Conservation (phyloP, 2,888 invertebrate species). For the Catocala nupta region DNA sequence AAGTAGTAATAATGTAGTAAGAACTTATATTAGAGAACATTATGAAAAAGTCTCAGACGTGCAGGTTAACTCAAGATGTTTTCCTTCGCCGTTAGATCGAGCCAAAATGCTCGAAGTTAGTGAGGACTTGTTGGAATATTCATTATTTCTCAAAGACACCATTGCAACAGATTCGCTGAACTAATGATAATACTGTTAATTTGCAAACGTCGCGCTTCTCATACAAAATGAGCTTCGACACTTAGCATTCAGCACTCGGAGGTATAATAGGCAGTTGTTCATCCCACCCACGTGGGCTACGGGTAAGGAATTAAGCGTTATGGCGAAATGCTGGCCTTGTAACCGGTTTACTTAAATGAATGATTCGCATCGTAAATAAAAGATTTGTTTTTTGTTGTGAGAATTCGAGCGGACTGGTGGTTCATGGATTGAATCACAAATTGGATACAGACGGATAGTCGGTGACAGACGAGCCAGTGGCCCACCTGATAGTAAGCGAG, state of each 20-base stretch:
- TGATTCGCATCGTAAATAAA: slow-evolving; percentile 2
- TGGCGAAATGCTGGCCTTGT: slow-evolving; percentile 33
- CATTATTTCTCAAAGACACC: not conserved
- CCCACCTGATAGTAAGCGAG: no score
- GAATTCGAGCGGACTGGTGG: no score
- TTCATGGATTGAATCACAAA: no score
- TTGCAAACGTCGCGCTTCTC: slow-evolving; percentile 25
- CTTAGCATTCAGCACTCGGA: slow-evolving; percentile 33
- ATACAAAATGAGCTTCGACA: slow-evolving; percentile 23
- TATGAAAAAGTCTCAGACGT: no score
- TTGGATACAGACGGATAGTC: no score
- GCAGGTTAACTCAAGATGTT: no score
- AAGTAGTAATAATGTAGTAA: no score
- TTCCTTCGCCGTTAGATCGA: no score
- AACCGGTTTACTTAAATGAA: slow-evolving; percentile 15
- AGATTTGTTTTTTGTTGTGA: no score
- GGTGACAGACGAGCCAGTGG: no score
- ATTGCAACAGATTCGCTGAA: slow-evolving; percentile 24
- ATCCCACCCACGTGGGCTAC: slow-evolving; percentile 39
- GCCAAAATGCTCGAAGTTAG: no score
- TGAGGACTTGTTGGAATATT: not conserved
- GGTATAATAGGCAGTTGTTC: slow-evolving; percentile 15
- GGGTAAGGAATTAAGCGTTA: slow-evolving; percentile 19
- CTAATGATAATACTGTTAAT: slow-evolving; percentile 31
- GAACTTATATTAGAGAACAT: no score